Percentiles rank a stretch among this genome's conserved stretches.
Conservation (phyloP, 2,888 invertebrate genomes). For the Acholoe squamosa region DNA sequence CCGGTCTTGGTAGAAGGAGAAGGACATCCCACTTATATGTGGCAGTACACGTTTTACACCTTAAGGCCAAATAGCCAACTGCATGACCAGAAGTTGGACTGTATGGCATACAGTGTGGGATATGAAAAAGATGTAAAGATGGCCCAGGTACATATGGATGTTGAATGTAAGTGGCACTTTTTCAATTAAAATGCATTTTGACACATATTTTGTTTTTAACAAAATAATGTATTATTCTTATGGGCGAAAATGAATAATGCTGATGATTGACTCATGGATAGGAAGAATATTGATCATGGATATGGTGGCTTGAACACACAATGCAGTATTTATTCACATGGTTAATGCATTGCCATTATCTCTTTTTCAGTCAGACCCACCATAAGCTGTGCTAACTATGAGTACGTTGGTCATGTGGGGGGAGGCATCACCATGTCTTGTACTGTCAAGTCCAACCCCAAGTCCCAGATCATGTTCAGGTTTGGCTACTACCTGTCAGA, state of each 20-base stretch:
- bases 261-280: too few relatives aligned
- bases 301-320: too few relatives aligned
- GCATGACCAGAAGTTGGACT: neutral
- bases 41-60: constrained; percentile 2
- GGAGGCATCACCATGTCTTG: constrained; percentile 43
- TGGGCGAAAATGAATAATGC: too few relatives aligned
- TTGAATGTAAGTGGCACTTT: constrained; percentile 46
- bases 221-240: too few relatives aligned
- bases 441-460: constrained; percentile 59
- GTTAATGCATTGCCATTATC: too few relatives aligned
- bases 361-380: constrained; percentile 23
- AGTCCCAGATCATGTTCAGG: neutral
- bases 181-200: too few relatives aligned
- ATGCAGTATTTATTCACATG: too few relatives aligned
- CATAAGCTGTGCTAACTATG: constrained; percentile 34
- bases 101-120: neutral
- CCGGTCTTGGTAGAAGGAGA: neutral
- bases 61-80: neutral
- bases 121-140: neutral
- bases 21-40: neutral
- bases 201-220: too few relatives aligned
- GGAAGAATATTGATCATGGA: too few relatives aligned
- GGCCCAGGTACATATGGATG: neutral
- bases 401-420: constrained; percentile 38
- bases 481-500: constrained; percentile 49